Evolutionary conservation across 2,797 vertebrate genomes (phyloP).

Genomic region (Channallabes apus): DNA sequence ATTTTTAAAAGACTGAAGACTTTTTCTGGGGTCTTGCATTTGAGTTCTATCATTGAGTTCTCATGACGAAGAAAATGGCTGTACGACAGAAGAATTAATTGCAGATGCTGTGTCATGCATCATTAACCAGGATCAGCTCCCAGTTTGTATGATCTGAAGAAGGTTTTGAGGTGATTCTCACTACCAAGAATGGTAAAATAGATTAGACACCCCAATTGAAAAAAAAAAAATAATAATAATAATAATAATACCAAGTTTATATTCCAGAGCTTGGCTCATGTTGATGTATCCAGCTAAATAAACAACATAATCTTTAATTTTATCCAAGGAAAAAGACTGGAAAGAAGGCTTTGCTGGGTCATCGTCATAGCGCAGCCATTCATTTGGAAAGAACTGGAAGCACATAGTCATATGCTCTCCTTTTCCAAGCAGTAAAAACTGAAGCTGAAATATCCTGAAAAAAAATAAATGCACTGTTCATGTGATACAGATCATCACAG

Average conservation of each 20-base stretch:
- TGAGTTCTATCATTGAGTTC: too few relatives aligned
- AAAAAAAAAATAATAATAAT: background rate
- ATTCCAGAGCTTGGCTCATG: background rate
- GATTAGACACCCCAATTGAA: background rate
- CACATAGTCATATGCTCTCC: background rate
- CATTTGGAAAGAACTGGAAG: background rate
- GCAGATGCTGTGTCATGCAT: background rate
- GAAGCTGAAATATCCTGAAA: slow-evolving; percentile 3
- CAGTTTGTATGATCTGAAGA: background rate
- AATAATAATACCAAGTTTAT: background rate
- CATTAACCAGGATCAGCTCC: background rate
- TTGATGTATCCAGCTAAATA: slow-evolving; percentile 2
- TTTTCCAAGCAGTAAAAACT: slow-evolving; percentile 4
- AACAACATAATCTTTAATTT: background rate
- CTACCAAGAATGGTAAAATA: background rate
- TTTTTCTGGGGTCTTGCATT: too few relatives aligned
- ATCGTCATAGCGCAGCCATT: background rate
- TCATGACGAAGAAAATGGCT: background rate
- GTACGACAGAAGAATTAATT: background rate
- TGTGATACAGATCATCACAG: background rate
- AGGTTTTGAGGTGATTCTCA: background rate
- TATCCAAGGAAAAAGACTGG: background rate
- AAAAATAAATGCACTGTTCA: background rate
- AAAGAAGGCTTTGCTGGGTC: background rate
- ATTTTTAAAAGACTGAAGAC: too few relatives aligned